These are phyloP conservation scores for Limonius californicus DNA, from an alignment of 1,140 invertebrate genomes.

Conservation along the genomic window DNA sequence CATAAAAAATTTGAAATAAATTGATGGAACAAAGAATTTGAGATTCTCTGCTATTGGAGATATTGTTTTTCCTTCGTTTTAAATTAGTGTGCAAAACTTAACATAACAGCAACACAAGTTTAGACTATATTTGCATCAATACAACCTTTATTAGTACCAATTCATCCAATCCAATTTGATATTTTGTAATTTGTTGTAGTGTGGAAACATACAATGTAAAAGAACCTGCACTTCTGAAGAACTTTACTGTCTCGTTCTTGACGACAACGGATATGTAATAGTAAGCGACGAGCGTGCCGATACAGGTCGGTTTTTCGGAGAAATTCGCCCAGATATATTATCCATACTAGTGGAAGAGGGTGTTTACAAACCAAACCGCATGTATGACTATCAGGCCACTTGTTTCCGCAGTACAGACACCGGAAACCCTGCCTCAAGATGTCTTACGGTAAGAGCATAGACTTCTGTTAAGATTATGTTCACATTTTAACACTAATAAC, in stretches of 20 bases:
- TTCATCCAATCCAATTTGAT: too few relatives aligned
- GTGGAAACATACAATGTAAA: slow-evolving; percentile 54
- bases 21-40: too few relatives aligned
- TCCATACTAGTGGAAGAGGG: slow-evolving; percentile 68
- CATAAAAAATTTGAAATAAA: too few relatives aligned
- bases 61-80: too few relatives aligned
- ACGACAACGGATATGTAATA: slow-evolving; percentile 86
- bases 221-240: slow-evolving; percentile 67
- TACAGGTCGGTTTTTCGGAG: slow-evolving; percentile 84
- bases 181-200: slow-evolving; percentile 47
- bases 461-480: too few relatives aligned
- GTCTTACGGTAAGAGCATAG: background rate
- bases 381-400: slow-evolving; percentile 88
- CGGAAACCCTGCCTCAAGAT: slow-evolving; percentile 54
- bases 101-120: background rate
- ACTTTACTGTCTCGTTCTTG: slow-evolving; percentile 80
- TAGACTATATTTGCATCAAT: too few relatives aligned
- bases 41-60: too few relatives aligned
- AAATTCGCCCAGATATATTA: slow-evolving; percentile 78
- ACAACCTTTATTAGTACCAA: too few relatives aligned
- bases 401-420: slow-evolving; percentile 66
- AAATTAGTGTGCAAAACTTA: too few relatives aligned
- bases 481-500: background rate
- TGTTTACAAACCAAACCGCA: slow-evolving; percentile 70
- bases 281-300: slow-evolving; percentile 63